Base-by-base conservation (phyloP, 2,797 vertebrate species). In the Gephyroberyx darwinii region DNA sequence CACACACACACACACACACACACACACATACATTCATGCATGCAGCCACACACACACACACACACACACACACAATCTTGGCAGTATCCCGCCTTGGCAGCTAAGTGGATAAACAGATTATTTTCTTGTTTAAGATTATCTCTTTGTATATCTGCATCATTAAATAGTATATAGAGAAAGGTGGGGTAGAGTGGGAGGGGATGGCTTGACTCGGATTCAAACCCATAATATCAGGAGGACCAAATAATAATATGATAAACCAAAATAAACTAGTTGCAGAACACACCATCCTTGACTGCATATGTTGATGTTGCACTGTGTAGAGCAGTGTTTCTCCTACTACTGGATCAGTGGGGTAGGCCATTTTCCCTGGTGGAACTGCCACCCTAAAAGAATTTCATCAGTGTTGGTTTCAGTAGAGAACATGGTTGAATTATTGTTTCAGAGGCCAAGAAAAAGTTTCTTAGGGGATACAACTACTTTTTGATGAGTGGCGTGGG, bases 1-100 rank as follows among this genome's bases (percentile, higher is more conserved):
- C 86, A 73, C 67, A 84, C 86, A 81, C 69, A 57, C 60, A 52
- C 17, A 20, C 14, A 33, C 33, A 57, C 57, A 52, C 59, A 80
- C 71, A 77, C 71, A 85, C 69, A 55, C 71, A 75, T 63, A 51
- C 61, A 71, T 56, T 17, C 82, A 69, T 9, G 65, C 62, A 51
- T 64, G 74, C 71, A 68, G 43, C 63, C 16, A 61, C 48, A 45
- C 61, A 74, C 33, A 65, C 45, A 66, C 69, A 76, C 55, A 59
- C 33, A 75, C 19, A 14, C 37, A 55, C 53, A 31, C 53, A 55
- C 53, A 16, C 53, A 55, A 26, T 33, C 26, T 30, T 20, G 22
- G 14, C 45, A 47, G 45, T 48, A 5, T 48, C 39, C 39, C 39
- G 13, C 13, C 39, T 41, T 41, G 39, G 39, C 39, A 41, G 39